Conservation (phyloP, 2,888 invertebrate genomes). For the Cinara cedri region DNA sequence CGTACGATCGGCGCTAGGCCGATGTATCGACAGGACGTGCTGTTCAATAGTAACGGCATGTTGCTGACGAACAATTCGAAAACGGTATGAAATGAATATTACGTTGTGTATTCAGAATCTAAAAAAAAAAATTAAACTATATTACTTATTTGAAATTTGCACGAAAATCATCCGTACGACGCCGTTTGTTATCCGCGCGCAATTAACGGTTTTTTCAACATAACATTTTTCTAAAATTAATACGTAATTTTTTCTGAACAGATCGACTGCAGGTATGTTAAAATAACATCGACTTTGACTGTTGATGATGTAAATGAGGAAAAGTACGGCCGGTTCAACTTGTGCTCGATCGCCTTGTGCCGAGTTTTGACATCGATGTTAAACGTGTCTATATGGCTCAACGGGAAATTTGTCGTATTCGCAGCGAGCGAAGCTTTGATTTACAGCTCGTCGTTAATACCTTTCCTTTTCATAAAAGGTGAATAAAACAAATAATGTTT, state of each 20-base stretch:
- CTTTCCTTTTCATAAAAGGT: no score
- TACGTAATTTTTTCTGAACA: neutral
- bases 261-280: neutral
- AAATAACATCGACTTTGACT: slow-evolving; percentile 19
- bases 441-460: neutral
- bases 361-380: slow-evolving; percentile 1
- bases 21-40: slow-evolving; percentile 32
- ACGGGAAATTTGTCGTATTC: neutral
- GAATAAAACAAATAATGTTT: no score
- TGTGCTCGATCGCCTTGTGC: neutral
- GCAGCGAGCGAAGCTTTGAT: slow-evolving; percentile 6
- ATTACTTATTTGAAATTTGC: neutral
- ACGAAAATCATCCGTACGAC: no score
- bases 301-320: slow-evolving; percentile 15
- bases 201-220: no score
- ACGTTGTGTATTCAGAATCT: no score
- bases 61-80: neutral
- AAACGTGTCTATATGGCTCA: neutral
- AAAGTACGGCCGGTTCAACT: neutral
- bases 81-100: no score
- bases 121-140: no score
- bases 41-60: neutral
- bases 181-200: no score
- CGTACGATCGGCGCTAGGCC: slow-evolving; percentile 11
- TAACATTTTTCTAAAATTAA: no score